These are phyloP conservation scores for Oncorhynchus gorbuscha DNA, from an alignment of 2,113 vertebrate species.

Conservation along the genomic window DNA sequence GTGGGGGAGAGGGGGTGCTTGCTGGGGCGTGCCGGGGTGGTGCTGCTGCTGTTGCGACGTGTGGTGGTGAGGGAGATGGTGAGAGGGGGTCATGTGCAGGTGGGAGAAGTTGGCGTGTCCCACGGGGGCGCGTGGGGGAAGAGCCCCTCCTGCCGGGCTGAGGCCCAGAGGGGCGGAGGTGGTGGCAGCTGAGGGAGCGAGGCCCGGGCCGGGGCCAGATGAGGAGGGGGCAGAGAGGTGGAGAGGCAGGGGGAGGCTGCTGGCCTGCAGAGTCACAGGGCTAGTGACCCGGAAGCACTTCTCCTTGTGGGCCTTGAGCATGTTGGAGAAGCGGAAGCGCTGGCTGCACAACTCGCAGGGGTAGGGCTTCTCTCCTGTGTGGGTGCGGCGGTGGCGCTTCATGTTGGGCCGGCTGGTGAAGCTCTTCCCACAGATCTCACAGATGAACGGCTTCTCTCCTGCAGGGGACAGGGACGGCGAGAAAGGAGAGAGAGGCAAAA, in stretches of 20 bases:
- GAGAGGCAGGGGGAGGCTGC: constrained; percentile 77
- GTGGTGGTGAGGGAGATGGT: constrained; percentile 73
- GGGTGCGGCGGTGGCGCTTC: constrained; percentile 94
- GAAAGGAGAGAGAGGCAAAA: constrained; percentile 41
- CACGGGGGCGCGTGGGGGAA: constrained; percentile 69
- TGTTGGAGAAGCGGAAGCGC: constrained; percentile 98
- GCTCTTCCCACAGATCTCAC: constrained; percentile 98
- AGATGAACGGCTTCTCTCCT: constrained; percentile 99
- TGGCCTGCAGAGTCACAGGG: constrained; percentile 81
- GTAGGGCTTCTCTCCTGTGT: constrained; percentile 97
- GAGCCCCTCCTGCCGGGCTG: constrained; percentile 64
- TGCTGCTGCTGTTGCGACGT: constrained; percentile 59
- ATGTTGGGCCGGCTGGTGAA: constrained; percentile 99
- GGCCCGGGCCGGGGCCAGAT: constrained; percentile 62
- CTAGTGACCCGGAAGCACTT: constrained; percentile 97
- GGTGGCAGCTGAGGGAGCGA: constrained; percentile 46
- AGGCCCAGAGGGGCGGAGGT: constrained; percentile 69
- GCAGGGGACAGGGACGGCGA: constrained; percentile 23
- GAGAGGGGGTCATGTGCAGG: constrained; percentile 83
- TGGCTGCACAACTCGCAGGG: constrained; percentile 95
- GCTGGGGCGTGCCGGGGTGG: constrained; percentile 77
- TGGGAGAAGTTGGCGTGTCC: constrained; percentile 83
- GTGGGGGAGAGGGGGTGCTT: constrained; percentile 71
- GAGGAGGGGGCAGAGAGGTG: constrained; percentile 74
- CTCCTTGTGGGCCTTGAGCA: constrained; percentile 98